Conservation (phyloP, 2,888 invertebrate species). For the Drosophila gaucha region DNA sequence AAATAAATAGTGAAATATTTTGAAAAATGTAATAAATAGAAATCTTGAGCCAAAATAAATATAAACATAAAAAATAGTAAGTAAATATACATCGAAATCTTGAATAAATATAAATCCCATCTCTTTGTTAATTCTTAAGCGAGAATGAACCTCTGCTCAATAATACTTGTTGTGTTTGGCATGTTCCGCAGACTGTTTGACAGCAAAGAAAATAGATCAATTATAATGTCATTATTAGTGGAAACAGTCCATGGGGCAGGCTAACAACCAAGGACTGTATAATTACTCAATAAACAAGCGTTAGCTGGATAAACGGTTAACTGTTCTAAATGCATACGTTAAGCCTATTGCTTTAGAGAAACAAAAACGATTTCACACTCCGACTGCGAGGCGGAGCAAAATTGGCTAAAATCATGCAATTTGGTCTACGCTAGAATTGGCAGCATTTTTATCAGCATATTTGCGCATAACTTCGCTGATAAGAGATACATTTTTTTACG, state of each 20-base stretch:
- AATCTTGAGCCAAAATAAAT: too few species aligned
- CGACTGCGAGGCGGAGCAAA: constrained; percentile 1
- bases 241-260: neutral
- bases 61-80: neutral
- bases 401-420: constrained; percentile 32
- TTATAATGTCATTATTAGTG: constrained; percentile 50
- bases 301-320: neutral
- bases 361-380: constrained; percentile 14
- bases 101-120: neutral
- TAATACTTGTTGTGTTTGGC: neutral
- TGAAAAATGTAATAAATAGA: too few species aligned
- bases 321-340: neutral
- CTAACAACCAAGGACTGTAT: constrained; percentile 17
- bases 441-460: constrained; percentile 53
- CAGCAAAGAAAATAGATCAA: constrained; percentile 41
- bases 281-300: constrained; percentile 40
- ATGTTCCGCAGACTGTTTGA: neutral
- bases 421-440: constrained; percentile 18
- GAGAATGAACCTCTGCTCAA: neutral
- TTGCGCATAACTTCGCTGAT: constrained; percentile 65
- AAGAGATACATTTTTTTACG: constrained; percentile 76
- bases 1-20: too few species aligned
- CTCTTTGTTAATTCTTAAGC: neutral
- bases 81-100: neutral
- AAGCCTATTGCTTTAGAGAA: neutral